Evolutionary conservation across 2,113 vertebrate genomes (phyloP).

Genomic region (Epinephelus lanceolatus): DNA sequence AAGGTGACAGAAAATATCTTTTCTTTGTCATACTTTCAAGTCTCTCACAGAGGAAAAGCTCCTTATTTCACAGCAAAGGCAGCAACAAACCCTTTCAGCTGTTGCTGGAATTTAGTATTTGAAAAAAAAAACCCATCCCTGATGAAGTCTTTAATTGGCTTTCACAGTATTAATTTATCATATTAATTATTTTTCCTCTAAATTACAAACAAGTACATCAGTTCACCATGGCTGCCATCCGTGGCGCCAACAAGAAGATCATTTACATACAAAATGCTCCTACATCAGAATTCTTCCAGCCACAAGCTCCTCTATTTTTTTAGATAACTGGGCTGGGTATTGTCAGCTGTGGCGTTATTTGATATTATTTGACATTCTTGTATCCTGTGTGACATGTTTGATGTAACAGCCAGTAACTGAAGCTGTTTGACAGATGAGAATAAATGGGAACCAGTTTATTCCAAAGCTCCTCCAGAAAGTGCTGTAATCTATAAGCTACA

Average conservation of each 20-base stretch:
- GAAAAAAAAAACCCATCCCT: conserved; percentile 5
- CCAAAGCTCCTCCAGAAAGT: not conserved
- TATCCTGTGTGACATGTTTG: conserved; percentile 5
- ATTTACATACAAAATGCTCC: conserved; percentile 64
- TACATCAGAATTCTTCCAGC: conserved; percentile 17
- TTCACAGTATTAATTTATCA: conserved; percentile 55
- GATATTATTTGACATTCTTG: conserved; percentile 1
- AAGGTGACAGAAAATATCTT: conserved; percentile 44
- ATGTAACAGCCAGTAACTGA: conserved; percentile 8
- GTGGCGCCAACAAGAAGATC: conserved; percentile 34
- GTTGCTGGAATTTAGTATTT: conserved; percentile 13
- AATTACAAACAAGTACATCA: conserved; percentile 72
- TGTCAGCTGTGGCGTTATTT: not conserved
- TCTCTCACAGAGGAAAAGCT: not conserved
- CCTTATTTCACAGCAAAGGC: conserved; percentile 4
- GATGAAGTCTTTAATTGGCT: conserved; percentile 54
- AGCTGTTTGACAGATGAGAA: conserved; percentile 6
- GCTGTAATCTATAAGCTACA: not conserved
- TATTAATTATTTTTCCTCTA: conserved; percentile 65
- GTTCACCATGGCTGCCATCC: conserved; percentile 69
- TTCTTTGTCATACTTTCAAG: conserved; percentile 1
- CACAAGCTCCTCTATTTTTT: conserved; percentile 22
- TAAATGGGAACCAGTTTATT: not conserved
- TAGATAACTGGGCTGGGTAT: not conserved
- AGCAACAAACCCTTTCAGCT: conserved; percentile 16